Percentiles rank a stretch among this genome's conserved stretches.
Evolutionary conservation across 2,113 vertebrate species (phyloP).

Genomic region (human): DNA sequence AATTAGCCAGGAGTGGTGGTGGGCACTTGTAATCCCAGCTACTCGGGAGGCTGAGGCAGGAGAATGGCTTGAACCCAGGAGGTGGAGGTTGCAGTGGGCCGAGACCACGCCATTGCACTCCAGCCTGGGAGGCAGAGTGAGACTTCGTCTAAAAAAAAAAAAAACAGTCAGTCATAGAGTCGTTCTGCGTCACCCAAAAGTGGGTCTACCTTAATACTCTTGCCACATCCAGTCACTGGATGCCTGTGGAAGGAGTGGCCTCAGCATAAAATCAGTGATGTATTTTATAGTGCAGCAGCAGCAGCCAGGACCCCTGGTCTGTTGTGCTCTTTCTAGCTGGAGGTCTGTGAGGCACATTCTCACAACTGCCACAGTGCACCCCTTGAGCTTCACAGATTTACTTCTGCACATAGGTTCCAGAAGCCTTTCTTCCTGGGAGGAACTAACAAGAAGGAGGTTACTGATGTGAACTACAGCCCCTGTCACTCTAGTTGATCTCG

Average conservation of each 20-base stretch:
- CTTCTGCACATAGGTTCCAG: not conserved
- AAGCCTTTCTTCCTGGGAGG: not conserved
- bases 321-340: no score
- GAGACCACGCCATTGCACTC: no score
- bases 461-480: not conserved
- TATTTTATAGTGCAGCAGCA: not conserved
- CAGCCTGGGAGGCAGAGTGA: no score
- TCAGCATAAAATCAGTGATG: not conserved
- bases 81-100: no score
- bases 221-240: not conserved
- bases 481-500: not conserved
- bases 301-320: not conserved
- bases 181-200: not conserved
- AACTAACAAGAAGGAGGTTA: not conserved
- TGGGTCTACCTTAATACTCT: not conserved
- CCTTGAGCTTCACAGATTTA: not conserved
- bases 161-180: not conserved
- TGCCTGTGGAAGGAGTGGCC: not conserved
- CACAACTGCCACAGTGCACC: not conserved
- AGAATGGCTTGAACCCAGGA: no score
- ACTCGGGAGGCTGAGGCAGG: no score
- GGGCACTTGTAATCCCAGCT: no score
- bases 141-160: no score
- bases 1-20: no score
- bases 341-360: not conserved